Percentiles rank a stretch among this genome's conserved stretches.
Evolutionary conservation across 2,797 vertebrate genomes (phyloP).

Genomic region (Cuculus canorus): DNA sequence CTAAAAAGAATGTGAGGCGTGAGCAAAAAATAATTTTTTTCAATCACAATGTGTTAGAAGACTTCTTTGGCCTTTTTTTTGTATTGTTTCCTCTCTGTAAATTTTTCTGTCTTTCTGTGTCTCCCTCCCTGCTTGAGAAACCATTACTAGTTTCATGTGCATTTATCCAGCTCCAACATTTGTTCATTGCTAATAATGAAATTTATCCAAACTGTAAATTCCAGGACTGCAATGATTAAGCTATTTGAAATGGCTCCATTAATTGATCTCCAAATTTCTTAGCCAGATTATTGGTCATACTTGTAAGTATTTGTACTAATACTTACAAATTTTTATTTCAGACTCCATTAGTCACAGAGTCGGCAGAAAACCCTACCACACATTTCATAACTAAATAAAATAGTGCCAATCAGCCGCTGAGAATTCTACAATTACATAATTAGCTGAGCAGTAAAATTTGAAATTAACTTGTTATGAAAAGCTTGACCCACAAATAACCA

Average conservation of each 20-base stretch:
- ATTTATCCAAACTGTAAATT: constrained; percentile 54
- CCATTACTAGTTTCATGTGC: constrained; percentile 21
- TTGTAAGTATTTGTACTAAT: not conserved
- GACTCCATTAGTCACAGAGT: not conserved
- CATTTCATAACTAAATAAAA: not conserved
- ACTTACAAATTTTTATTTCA: not conserved
- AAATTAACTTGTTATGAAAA: not conserved
- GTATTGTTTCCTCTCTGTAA: constrained; percentile 53
- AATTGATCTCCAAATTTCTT: constrained; percentile 9
- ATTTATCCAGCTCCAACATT: constrained; percentile 41
- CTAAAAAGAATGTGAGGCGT: constrained; percentile 54
- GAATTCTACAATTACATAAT: not conserved
- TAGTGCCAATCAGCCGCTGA: not conserved
- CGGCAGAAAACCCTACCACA: not conserved
- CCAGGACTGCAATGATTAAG: constrained; percentile 27
- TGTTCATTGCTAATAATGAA: constrained; percentile 50
- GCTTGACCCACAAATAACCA: not conserved
- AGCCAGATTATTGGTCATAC: not conserved
- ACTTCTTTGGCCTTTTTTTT: constrained; percentile 18
- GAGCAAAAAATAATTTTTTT: constrained; percentile 47
- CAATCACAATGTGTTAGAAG: constrained; percentile 29
- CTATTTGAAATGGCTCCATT: constrained; percentile 9
- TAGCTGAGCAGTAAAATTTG: not conserved
- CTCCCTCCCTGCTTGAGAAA: constrained; percentile 19
- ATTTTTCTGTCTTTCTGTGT: constrained; percentile 30